A percentile compares a stretch with the other conserved stretches of the same genome.
Conservation (phyloP, 2,113 vertebrate species). For the Ardeotis arabs region DNA sequence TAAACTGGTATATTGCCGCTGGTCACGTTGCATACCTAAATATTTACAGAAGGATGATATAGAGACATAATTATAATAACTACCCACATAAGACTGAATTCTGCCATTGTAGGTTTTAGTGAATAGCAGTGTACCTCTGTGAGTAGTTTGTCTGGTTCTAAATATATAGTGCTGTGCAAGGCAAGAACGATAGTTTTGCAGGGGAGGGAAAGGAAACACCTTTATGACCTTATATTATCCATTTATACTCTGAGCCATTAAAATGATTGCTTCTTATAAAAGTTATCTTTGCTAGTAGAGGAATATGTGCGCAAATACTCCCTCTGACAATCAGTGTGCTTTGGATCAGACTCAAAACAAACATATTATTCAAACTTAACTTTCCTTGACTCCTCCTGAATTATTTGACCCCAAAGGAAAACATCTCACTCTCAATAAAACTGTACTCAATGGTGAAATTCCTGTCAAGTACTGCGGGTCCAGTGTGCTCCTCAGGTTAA, state of each 20-base stretch:
- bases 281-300: constrained; percentile 35
- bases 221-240: constrained; percentile 50
- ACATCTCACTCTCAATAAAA: constrained; percentile 17
- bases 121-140: neutral
- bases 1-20: neutral
- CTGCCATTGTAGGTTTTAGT: neutral
- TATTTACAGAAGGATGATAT: neutral
- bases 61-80: neutral
- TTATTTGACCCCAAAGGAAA: constrained; percentile 35
- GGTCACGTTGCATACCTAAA: neutral
- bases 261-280: constrained; percentile 17
- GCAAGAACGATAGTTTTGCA: neutral
- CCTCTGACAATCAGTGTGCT: constrained; percentile 39
- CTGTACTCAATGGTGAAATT: neutral
- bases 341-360: constrained; percentile 42
- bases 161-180: neutral
- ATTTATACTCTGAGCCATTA: constrained; percentile 39
- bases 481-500: neutral
- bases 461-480: neutral
- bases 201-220: constrained; percentile 27
- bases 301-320: neutral
- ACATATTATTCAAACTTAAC: constrained; percentile 8
- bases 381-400: neutral
- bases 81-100: neutral
- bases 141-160: neutral